phyloP scores from a whole-genome alignment of 2,797 vertebrate genomes.

The Coregonus sp. region DNA sequence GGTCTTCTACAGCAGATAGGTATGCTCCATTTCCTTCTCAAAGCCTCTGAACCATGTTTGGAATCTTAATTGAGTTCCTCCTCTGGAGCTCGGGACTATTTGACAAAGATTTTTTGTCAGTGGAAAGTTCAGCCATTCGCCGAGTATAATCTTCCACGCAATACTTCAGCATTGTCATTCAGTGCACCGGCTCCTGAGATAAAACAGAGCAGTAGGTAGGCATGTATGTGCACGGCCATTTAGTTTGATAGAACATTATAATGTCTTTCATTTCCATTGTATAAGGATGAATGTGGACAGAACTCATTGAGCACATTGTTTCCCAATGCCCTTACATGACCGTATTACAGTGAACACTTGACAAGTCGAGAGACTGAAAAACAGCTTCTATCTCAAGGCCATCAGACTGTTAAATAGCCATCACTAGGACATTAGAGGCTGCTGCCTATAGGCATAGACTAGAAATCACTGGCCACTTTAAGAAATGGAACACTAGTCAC shows the following conservation, averaged over 20 bases:
- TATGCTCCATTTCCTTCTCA: constrained; percentile 74
- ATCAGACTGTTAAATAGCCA: too few species aligned
- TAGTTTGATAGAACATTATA: neutral
- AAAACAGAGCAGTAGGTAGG: neutral
- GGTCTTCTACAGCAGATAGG: constrained; percentile 61
- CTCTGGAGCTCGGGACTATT: constrained; percentile 44
- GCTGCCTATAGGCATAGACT: too few species aligned
- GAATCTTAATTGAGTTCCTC: constrained; percentile 79
- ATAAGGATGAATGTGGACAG: neutral
- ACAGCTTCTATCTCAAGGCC: too few species aligned
- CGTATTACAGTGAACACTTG: neutral
- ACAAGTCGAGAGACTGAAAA: too few species aligned
- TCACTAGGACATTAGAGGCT: too few species aligned
- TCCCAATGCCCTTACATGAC: neutral
- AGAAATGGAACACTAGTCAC: too few species aligned
- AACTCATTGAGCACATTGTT: neutral
- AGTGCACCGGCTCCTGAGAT: neutral
- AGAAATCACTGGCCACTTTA: too few species aligned
- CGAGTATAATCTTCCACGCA: neutral
- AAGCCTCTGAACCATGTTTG: constrained; percentile 62
- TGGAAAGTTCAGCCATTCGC: neutral
- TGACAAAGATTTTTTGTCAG: constrained; percentile 1
- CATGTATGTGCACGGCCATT: neutral
- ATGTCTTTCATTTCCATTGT: constrained; percentile 5
- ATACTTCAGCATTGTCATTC: neutral